phyloP scores from a whole-genome alignment of 2,888 invertebrate genomes.

The Heteropelma amictum region DNA sequence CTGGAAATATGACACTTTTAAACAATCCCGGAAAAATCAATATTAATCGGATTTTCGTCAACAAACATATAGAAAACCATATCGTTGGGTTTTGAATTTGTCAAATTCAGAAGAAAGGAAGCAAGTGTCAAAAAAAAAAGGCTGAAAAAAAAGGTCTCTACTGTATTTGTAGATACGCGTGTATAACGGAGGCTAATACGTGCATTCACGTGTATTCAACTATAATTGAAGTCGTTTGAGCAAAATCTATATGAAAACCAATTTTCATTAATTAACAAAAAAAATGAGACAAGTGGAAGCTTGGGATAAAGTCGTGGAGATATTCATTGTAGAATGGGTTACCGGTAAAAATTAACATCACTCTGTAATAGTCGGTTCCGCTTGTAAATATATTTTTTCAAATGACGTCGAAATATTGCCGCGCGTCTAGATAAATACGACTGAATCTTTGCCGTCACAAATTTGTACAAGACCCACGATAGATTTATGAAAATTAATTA shows the following conservation, averaged over 20 bases:
- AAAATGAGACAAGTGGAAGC: slow-evolving; percentile 41
- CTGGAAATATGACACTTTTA: too few species aligned
- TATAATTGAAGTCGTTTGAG: not conserved
- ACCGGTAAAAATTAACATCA: not conserved
- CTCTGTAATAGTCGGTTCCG: not conserved
- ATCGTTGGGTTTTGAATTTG: too few species aligned
- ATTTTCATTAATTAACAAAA: slow-evolving; percentile 27
- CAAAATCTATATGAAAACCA: slow-evolving; percentile 21
- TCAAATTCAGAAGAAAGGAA: too few species aligned
- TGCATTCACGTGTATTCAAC: not conserved
- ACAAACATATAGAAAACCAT: too few species aligned
- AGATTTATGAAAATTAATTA: too few species aligned
- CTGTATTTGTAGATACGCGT: not conserved
- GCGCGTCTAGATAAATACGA: not conserved
- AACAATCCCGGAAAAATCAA: too few species aligned
- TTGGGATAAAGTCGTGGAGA: not conserved
- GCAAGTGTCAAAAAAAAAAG: too few species aligned
- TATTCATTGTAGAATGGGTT: not conserved
- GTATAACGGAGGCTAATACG: too few species aligned
- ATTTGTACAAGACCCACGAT: too few species aligned
- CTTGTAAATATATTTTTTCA: not conserved
- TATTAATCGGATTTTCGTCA: too few species aligned
- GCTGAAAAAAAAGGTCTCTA: not conserved
- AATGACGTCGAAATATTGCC: not conserved
- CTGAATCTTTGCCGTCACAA: too few species aligned